These are phyloP conservation scores for Sorex maritimensis DNA, from an alignment of 2,797 vertebrate species.

Conservation along the genomic window DNA sequence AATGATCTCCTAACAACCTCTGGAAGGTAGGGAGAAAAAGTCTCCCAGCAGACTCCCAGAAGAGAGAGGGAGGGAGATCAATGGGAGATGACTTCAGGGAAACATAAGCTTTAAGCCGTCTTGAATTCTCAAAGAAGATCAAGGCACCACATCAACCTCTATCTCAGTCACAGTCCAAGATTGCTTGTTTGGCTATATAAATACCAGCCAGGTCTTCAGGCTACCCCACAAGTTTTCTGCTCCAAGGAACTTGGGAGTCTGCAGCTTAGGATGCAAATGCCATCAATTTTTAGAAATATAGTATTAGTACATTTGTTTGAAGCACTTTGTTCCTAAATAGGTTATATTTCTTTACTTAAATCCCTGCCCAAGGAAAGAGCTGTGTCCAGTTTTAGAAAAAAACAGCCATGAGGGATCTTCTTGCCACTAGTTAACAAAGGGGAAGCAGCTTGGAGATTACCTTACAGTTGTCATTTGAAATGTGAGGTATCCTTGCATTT, in stretches of 20 bases:
- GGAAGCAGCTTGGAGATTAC: neutral
- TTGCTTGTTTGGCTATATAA: neutral
- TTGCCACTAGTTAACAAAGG: neutral
- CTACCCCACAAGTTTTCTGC: neutral
- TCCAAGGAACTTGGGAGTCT: no score
- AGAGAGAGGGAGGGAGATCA: no score
- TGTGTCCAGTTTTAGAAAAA: neutral
- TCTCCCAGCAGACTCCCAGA: no score
- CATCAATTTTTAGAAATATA: conserved; percentile 27
- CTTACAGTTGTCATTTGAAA: conserved; percentile 28
- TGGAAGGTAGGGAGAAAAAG: no score
- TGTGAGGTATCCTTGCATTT: neutral
- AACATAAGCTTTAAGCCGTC: no score
- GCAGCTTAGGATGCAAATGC: no score
- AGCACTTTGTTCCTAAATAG: conserved; percentile 46
- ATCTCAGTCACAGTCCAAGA: no score
- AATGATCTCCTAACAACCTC: neutral
- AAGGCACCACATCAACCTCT: no score
- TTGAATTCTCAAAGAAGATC: no score
- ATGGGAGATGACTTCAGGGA: no score
- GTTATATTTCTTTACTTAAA: conserved; percentile 54
- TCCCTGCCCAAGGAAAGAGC: neutral
- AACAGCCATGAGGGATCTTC: neutral
- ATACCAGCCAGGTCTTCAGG: neutral
- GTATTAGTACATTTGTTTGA: conserved; percentile 49